Evolutionary conservation across 2,888 invertebrate species (phyloP).

Genomic region (Tribolium freemani): DNA sequence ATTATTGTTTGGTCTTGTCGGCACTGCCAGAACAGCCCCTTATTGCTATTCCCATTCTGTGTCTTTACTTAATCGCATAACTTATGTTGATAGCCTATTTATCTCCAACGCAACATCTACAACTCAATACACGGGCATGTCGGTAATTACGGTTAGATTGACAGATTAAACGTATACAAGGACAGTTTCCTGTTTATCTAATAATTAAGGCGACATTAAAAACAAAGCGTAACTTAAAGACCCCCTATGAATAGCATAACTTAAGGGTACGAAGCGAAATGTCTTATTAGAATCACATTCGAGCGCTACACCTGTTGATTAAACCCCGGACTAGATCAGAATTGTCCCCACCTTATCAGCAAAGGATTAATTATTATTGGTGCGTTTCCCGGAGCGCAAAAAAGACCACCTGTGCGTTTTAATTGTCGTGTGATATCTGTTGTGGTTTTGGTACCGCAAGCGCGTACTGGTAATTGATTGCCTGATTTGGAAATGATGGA

Average conservation of each 20-base stretch:
- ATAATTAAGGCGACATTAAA: slow-evolving; percentile 34
- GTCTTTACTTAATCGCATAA: slow-evolving; percentile 21
- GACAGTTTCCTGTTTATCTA: slow-evolving; percentile 37
- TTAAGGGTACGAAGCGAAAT: slow-evolving; percentile 35
- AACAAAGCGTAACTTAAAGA: slow-evolving; percentile 27
- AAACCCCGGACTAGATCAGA: slow-evolving; percentile 13
- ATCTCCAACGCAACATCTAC: slow-evolving; percentile 22
- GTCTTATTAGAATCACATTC: slow-evolving; percentile 30
- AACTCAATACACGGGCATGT: slow-evolving; percentile 29
- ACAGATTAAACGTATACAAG: slow-evolving; percentile 31
- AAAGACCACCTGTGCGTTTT: slow-evolving; percentile 33
- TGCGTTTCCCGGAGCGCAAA: slow-evolving; percentile 15
- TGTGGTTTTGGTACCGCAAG: slow-evolving; percentile 33
- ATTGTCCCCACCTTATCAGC: slow-evolving; percentile 10
- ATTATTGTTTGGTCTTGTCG: neutral
- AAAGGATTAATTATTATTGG: slow-evolving; percentile 16
- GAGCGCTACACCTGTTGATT: slow-evolving; percentile 11
- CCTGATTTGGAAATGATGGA: slow-evolving; percentile 31
- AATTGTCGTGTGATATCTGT: slow-evolving; percentile 8
- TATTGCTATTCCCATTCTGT: slow-evolving; percentile 4
- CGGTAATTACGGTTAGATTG: slow-evolving; percentile 29
- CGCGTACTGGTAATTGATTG: slow-evolving; percentile 32
- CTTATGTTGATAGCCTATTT: slow-evolving; percentile 28
- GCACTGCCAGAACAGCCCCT: neutral
- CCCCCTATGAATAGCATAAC: slow-evolving; percentile 29